A percentile compares a stretch with the other conserved stretches of the same genome.
These are phyloP conservation scores for Trichogramma evanescens DNA, from an alignment of 2,888 invertebrate genomes.

Conservation along the genomic window DNA sequence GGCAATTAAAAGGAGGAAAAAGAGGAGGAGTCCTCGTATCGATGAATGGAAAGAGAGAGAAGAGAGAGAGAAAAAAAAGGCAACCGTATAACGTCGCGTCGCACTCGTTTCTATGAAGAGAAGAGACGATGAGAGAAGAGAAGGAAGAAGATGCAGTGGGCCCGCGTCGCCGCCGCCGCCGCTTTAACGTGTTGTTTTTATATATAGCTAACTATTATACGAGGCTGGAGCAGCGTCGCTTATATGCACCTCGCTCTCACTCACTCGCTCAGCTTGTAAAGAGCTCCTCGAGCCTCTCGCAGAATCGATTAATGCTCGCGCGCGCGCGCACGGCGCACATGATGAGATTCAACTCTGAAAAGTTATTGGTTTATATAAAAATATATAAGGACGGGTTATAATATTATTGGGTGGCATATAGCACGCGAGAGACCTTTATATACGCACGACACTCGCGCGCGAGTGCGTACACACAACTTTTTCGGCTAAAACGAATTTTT, in stretches of 20 bases:
- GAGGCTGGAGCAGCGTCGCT: not conserved
- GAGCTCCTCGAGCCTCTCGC: constrained; percentile 1
- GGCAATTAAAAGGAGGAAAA: constrained; percentile 45
- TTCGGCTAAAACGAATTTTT: too few species aligned
- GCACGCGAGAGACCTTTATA: too few species aligned
- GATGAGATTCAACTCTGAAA: not conserved
- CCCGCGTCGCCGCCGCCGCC: too few species aligned
- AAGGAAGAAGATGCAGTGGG: not conserved
- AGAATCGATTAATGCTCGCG: constrained; percentile 1
- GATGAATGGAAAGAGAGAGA: not conserved
- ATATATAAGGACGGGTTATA: too few species aligned
- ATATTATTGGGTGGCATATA: too few species aligned
- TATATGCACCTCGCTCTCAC: not conserved
- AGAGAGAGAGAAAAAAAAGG: not conserved
- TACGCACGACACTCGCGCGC: too few species aligned
- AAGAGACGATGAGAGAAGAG: not conserved
- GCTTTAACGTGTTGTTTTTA: too few species aligned
- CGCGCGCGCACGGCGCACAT: not conserved
- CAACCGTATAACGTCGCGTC: not conserved
- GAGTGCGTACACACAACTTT: too few species aligned
- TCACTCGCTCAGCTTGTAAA: not conserved
- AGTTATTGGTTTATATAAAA: too few species aligned
- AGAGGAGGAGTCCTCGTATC: constrained; percentile 9
- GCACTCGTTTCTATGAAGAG: constrained; percentile 5
- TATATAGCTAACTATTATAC: not conserved